Evolutionary conservation across 2,888 invertebrate genomes (phyloP).

Genomic region (Leucozona laternaria): DNA sequence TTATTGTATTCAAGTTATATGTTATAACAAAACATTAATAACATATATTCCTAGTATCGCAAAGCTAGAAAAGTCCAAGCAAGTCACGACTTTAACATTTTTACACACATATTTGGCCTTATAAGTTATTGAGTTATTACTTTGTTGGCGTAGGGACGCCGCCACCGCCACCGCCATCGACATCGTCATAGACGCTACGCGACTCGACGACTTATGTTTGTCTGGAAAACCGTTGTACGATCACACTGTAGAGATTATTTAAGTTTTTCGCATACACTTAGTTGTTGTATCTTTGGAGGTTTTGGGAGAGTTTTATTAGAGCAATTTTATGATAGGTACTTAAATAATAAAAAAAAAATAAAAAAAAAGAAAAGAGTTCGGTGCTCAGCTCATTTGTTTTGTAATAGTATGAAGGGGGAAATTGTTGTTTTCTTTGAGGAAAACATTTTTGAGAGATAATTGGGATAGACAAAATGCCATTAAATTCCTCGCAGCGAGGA

Average conservation of each 20-base stretch:
- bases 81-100: conserved; percentile 83
- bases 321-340: conserved; percentile 25
- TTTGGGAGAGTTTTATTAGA: conserved; percentile 41
- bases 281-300: conserved; percentile 21
- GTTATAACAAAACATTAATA: conserved; percentile 68
- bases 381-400: conserved; percentile 44
- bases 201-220: neutral
- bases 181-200: neutral
- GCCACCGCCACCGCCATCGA: neutral
- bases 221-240: conserved; percentile 20
- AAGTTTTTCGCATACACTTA: conserved; percentile 24
- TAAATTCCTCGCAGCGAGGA: no score
- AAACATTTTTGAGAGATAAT: neutral
- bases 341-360: neutral
- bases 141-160: conserved; percentile 62
- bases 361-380: conserved; percentile 13
- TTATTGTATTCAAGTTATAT: conserved; percentile 51
- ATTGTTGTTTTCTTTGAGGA: neutral
- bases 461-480: neutral
- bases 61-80: conserved; percentile 64
- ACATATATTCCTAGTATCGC: conserved; percentile 65
- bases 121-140: conserved; percentile 75
- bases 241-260: conserved; percentile 23
- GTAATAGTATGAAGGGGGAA: neutral
- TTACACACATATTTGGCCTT: conserved; percentile 79